Evolutionary conservation across 2,113 vertebrate species (phyloP), one percentile per base, ranked within the genome.

Genomic region (Epinephelus moara): DNA sequence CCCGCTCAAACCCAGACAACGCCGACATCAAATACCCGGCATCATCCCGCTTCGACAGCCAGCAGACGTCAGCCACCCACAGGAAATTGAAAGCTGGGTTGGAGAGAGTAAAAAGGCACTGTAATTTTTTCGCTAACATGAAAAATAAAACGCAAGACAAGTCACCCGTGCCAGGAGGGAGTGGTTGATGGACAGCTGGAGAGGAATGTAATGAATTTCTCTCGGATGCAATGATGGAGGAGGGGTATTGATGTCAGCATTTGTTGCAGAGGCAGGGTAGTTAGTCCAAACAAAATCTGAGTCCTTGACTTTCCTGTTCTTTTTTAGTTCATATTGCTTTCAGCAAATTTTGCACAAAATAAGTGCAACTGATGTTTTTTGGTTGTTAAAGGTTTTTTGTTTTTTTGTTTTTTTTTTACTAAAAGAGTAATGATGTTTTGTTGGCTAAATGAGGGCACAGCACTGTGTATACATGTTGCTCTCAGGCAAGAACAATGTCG

Each of bases 1-100:
- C 60, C 45, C 12, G 2, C 83, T 33, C 66, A 57, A 85, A 76
- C 73, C 76, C 73, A 80, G 61, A 71, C 79, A 69, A 25, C 56
- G 25, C 59, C 17, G 23, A 81, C 91, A 91, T 91, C 82, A 91
- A 88, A 90, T 67, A 89, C 79, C 78, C 61, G 10, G 30, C 47
- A 47, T 76, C 75, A 66, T 50, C 67, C 76, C 15, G 18, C 67
- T 50, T 62, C 19, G 64, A 86, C 90, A 89, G 82, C 63, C 75
- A 72, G 78, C 82, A 70, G 85, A 89, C 89, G 30, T 88, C 87
- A 87, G 85, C 90, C 85, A 55, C 89, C 89, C 82, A 87, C 86
- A 87, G 77, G 70, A 94, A 91, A 91, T 85, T 90, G 85, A 89
- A 90, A 84, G 81, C 60, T 25, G 70, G 67, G 11, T 21, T 77